phyloP scores from a whole-genome alignment of 2,113 vertebrate species.

The Microtus richardsoni region DNA sequence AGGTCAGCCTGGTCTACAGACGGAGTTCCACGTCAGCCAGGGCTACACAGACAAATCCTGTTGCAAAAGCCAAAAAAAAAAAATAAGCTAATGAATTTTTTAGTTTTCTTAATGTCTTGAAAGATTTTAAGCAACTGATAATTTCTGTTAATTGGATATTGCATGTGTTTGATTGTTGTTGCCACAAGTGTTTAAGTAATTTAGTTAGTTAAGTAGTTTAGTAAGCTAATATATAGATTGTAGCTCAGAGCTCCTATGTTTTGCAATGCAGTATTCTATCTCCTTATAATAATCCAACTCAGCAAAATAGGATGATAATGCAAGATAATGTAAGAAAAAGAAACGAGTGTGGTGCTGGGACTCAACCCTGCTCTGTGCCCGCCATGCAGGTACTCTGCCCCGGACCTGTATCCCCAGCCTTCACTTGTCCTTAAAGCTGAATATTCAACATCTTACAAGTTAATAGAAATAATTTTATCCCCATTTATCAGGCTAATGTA shows the following conservation, averaged over 20 bases:
- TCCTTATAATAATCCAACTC: neutral
- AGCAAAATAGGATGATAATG: neutral
- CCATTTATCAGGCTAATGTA: slow-evolving; percentile 34
- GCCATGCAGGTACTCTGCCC: too few relatives aligned
- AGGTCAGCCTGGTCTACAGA: too few relatives aligned
- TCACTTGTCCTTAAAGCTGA: neutral
- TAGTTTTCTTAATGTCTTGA: slow-evolving; percentile 6
- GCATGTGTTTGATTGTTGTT: neutral
- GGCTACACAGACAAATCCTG: too few relatives aligned
- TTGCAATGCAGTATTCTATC: neutral
- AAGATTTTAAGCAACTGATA: slow-evolving; percentile 27
- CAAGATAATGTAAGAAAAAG: neutral
- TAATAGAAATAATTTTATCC: neutral
- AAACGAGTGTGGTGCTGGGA: neutral
- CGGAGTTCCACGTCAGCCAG: too few relatives aligned
- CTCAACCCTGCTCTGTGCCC: neutral
- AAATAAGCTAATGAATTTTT: neutral
- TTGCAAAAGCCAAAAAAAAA: too few relatives aligned
- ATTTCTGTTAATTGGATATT: neutral
- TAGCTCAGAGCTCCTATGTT: neutral
- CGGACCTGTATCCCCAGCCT: neutral
- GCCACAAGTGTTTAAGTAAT: neutral
- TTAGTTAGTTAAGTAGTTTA: neutral
- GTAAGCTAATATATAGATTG: neutral
- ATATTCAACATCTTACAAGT: neutral